Base-by-base conservation (phyloP, 2,888 invertebrate genomes). In the Mechanitis messenoides region DNA sequence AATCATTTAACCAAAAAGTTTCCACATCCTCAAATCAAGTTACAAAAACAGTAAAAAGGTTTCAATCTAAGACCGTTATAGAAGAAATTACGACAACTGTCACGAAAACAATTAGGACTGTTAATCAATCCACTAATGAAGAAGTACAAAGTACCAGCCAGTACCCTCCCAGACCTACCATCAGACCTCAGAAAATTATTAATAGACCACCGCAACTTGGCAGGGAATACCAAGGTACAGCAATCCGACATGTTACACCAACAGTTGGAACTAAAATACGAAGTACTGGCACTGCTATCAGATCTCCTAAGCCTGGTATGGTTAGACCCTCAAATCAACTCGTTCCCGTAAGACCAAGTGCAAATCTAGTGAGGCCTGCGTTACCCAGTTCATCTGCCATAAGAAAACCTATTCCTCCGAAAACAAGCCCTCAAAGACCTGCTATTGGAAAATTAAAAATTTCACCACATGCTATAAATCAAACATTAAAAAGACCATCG, bases 51-150 rank as follows among this genome's bases (percentile, higher is more conserved):
- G 85, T 90, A 1, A 87, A 88, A 78, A 87, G 85, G 3, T 80
- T 83, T 75, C 83, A 88, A 75, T 83, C 87, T 0, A 76, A 89
- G 70, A 90, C 89, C 45, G 79, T 89, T 20, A 85, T 89, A 66
- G 80, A 90, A 78, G 90, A 90, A 78, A 83, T 90, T 45, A 90
- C 89, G 5, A 89, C 89, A 56, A 90, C 90, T 42, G 88, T 90
- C 2, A 90, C 90, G 7, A 88, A 88, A 80, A 90, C 89, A 7
- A 84, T 90, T 67, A 81, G 87, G 71, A 88, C 87, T 31, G 82
- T 89, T 0, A 89, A 87, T 68, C 85, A 87, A 72, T 81, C 81
- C 38, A 74, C 79, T 33, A 85, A 87, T 64, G 84, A 87, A 72
- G 81, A 85, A 74, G 72, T 83, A 42, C 78, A 76, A 66, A 82